Evolutionary conservation across 2,797 vertebrate genomes (phyloP).

Genomic region (Oreonectes daqikongensis): DNA sequence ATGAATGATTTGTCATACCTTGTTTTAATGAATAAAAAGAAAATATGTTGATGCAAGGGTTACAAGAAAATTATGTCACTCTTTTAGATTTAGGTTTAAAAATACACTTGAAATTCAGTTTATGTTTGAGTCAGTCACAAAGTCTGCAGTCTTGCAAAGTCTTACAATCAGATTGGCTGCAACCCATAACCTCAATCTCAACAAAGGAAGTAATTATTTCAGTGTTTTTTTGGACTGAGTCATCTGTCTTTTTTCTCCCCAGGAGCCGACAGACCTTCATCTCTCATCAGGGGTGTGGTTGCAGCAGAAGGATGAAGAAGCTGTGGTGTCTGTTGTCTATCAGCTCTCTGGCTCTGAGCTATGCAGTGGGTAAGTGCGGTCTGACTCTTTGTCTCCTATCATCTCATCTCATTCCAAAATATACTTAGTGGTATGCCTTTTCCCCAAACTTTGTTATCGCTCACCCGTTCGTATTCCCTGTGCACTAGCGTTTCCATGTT

Average conservation of each 20-base stretch:
- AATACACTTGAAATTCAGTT: neutral
- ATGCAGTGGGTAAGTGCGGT: slow-evolving; percentile 55
- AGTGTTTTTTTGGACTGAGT: neutral
- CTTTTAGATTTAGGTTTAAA: no score
- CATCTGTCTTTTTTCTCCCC: slow-evolving; percentile 4
- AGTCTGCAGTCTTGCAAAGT: no score
- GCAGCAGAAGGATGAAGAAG: slow-evolving; percentile 56
- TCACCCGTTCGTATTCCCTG: slow-evolving; percentile 9
- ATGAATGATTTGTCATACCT: no score
- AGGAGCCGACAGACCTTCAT: slow-evolving; percentile 37
- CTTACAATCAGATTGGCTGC: neutral
- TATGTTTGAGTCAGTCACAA: neutral
- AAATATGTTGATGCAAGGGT: no score
- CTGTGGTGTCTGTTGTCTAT: slow-evolving; percentile 55
- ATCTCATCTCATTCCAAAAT: slow-evolving; percentile 21
- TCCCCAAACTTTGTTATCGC: slow-evolving; percentile 18
- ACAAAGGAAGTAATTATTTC: slow-evolving; percentile 10
- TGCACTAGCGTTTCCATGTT: slow-evolving; percentile 7
- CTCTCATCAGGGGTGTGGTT: slow-evolving; percentile 29
- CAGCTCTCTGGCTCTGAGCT: slow-evolving; percentile 55
- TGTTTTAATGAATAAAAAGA: no score
- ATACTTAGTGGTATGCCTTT: slow-evolving; percentile 19
- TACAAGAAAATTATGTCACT: no score
- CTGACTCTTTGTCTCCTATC: slow-evolving; percentile 14
- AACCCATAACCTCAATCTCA: neutral